These are phyloP conservation scores for Zhengitettix transpicula DNA, from an alignment of 2,888 invertebrate species.

Conservation along the genomic window DNA sequence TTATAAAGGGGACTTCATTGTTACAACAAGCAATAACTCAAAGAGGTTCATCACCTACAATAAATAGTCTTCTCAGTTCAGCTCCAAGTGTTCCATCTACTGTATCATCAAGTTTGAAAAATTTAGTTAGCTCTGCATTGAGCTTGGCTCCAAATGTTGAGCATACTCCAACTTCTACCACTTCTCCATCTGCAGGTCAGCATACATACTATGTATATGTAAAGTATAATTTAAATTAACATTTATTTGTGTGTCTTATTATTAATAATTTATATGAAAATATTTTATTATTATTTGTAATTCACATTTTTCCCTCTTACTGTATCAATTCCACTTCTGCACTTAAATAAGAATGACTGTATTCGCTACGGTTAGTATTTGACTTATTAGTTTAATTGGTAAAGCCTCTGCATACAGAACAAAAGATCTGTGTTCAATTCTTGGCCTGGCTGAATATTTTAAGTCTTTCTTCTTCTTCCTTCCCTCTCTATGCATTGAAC, in stretches of 20 bases:
- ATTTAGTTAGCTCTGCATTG: slow-evolving; percentile 31
- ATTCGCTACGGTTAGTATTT: no score
- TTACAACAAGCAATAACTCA: slow-evolving; percentile 21
- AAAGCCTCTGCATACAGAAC: no score
- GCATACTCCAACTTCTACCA: slow-evolving; percentile 1
- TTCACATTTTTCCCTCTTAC: no score
- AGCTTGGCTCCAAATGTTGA: slow-evolving; percentile 20
- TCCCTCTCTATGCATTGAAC: no score
- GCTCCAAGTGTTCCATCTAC: slow-evolving; percentile 17
- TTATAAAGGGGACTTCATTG: slow-evolving; percentile 20
- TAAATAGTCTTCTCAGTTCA: slow-evolving; percentile 34
- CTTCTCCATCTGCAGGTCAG: slow-evolving; percentile 10
- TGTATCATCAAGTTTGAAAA: slow-evolving; percentile 32
- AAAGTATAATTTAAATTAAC: background rate
- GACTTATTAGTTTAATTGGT: no score
- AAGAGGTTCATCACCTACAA: slow-evolving; percentile 30
- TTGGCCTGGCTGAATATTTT: no score
- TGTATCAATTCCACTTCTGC: no score
- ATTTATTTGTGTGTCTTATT: background rate
- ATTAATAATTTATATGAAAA: background rate
- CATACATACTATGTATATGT: background rate
- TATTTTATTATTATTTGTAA: no score
- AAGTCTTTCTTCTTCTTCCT: no score
- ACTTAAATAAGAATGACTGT: no score
- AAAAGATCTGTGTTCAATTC: no score